Percentiles rank a stretch among this genome's conserved stretches.
Conservation (phyloP, 2,797 vertebrate genomes). For the Parauchenoglanis ngamensis region DNA sequence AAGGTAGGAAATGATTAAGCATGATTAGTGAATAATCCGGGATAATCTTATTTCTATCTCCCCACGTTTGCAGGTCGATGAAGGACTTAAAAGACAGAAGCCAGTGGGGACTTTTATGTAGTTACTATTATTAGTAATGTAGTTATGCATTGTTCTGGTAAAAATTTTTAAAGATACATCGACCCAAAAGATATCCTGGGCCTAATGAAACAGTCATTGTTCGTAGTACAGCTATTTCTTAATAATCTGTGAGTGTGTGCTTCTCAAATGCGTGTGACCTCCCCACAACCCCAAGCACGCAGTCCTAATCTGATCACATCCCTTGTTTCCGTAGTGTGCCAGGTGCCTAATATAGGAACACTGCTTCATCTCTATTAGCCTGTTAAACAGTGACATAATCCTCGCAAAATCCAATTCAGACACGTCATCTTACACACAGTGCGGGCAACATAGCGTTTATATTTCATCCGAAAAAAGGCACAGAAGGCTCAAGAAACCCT, state of each 20-base stretch:
- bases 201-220: not conserved
- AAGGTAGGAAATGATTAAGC: conserved; percentile 67
- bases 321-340: conserved; percentile 14
- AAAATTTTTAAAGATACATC: not conserved
- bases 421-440: conserved; percentile 3
- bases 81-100: not conserved
- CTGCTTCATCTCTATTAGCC: conserved; percentile 38
- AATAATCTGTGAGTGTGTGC: not conserved
- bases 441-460: not conserved
- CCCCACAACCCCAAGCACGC: not conserved
- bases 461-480: not conserved
- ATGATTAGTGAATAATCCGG: conserved; percentile 61
- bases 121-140: not conserved
- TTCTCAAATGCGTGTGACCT: not conserved
- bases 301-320: conserved; percentile 43
- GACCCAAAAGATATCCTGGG: not conserved
- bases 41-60: conserved; percentile 69
- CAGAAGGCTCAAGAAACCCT: too few species aligned
- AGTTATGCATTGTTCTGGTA: not conserved
- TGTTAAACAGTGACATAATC: conserved; percentile 54
- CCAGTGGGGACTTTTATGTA: not conserved
- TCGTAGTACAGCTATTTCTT: not conserved
- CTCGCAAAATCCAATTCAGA: conserved; percentile 31
- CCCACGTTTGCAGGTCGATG: conserved; percentile 44
- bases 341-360: conserved; percentile 45